phyloP scores from a whole-genome alignment of 1,140 invertebrate species.

The Pseudomyrmex concolor region DNA sequence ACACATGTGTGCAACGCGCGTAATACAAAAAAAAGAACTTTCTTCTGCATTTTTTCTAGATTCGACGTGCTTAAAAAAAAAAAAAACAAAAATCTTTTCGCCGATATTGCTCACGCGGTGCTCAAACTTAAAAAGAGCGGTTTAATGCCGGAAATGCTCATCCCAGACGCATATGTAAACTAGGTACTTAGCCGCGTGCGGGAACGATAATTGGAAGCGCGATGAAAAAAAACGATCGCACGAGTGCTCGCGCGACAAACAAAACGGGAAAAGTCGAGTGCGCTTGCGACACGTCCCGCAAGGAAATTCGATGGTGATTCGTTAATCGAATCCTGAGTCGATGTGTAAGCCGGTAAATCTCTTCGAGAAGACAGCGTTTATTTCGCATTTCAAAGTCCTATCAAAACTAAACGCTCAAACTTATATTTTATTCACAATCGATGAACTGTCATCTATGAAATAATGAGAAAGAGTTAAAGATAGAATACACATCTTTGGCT shows the following conservation, averaged over 20 bases:
- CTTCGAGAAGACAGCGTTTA: neutral
- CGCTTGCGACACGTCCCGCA: constrained; percentile 24
- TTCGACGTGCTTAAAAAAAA: neutral
- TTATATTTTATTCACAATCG: neutral
- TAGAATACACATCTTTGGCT: neutral
- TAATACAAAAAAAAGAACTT: neutral
- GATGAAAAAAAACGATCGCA: constrained; percentile 29
- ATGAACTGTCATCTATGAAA: neutral
- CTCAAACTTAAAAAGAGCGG: constrained; percentile 1
- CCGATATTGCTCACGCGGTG: neutral
- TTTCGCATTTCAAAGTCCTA: neutral
- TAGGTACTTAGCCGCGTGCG: constrained; percentile 48
- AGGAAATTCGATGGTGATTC: constrained; percentile 52
- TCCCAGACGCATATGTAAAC: constrained; percentile 62
- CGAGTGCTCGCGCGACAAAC: constrained; percentile 31
- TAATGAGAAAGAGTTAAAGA: neutral
- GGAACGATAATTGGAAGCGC: constrained; percentile 64
- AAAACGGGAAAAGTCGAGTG: constrained; percentile 41
- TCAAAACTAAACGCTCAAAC: neutral
- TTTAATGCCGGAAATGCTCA: constrained; percentile 60
- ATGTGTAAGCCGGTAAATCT: constrained; percentile 10
- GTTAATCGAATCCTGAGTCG: constrained; percentile 32
- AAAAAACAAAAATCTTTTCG: neutral
- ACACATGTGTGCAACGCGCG: neutral
- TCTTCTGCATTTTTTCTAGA: neutral